These are phyloP conservation scores for Apodemia mormo DNA, from an alignment of 2,888 invertebrate species.

Conservation along the genomic window DNA sequence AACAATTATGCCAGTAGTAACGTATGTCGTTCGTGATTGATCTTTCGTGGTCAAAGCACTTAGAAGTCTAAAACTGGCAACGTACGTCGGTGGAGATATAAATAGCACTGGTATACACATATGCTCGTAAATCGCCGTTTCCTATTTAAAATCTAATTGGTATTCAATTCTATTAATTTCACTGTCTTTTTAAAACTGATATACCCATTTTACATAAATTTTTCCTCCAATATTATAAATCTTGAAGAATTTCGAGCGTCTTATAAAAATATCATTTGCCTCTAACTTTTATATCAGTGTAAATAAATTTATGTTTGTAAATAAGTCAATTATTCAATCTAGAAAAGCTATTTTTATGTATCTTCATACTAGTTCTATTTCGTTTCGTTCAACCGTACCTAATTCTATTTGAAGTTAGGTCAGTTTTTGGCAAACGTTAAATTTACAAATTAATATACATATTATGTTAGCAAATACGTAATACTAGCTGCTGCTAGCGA, in stretches of 20 bases:
- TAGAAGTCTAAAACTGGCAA: constrained; percentile 8
- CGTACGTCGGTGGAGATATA: not conserved
- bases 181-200: not conserved
- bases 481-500: too few species aligned
- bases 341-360: too few species aligned
- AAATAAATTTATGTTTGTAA: too few species aligned
- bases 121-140: constrained; percentile 3
- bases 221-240: not conserved
- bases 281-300: too few species aligned
- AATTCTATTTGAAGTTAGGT: too few species aligned
- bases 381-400: too few species aligned
- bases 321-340: too few species aligned
- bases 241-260: not conserved
- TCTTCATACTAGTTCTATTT: too few species aligned
- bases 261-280: not conserved
- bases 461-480: too few species aligned
- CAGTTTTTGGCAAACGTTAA: too few species aligned
- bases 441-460: too few species aligned
- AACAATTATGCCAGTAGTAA: not conserved
- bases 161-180: not conserved
- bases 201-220: not conserved
- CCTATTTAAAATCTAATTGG: constrained; percentile 1
- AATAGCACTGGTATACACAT: not conserved
- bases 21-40: constrained; percentile 13
- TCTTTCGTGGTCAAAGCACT: constrained; percentile 17